A percentile compares a stretch with the other conserved stretches of the same genome.
phyloP scores from a whole-genome alignment of 1,140 invertebrate genomes.

The Myzus persicae region DNA sequence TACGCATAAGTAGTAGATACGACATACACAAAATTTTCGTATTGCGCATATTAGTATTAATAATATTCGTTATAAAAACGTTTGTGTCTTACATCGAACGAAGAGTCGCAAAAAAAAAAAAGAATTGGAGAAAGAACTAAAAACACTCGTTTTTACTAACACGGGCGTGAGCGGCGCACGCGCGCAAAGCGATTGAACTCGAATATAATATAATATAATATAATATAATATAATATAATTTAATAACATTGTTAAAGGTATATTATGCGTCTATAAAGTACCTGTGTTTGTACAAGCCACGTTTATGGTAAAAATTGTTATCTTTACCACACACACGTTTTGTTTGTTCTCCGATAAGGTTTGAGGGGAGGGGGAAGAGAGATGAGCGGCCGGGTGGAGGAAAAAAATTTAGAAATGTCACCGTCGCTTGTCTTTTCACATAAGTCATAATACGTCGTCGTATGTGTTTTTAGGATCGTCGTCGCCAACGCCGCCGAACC shows the following conservation, averaged over 20 bases:
- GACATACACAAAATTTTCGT: not conserved
- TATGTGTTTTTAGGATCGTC: not conserved
- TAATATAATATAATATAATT: not conserved
- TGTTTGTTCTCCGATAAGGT: not conserved
- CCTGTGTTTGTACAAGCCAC: not conserved
- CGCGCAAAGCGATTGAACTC: not conserved
- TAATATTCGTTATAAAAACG: not conserved
- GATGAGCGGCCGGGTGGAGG: not conserved
- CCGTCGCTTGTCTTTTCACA: not conserved
- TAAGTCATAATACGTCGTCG: not conserved
- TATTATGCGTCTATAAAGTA: not conserved
- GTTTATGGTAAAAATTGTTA: not conserved
- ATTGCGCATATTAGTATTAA: not conserved
- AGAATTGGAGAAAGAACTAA: not conserved
- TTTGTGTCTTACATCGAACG: not conserved
- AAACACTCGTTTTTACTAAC: not conserved
- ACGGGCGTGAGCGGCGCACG: not conserved
- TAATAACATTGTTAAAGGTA: not conserved
- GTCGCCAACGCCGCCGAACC: too few relatives aligned
- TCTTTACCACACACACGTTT: not conserved
- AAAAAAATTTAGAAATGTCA: not conserved
- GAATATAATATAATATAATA: not conserved
- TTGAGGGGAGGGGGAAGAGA: not conserved
- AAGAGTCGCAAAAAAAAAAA: not conserved
- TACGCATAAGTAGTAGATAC: not conserved